phyloP scores from a whole-genome alignment of 2,113 vertebrate species.

The Prolemur simus region DNA sequence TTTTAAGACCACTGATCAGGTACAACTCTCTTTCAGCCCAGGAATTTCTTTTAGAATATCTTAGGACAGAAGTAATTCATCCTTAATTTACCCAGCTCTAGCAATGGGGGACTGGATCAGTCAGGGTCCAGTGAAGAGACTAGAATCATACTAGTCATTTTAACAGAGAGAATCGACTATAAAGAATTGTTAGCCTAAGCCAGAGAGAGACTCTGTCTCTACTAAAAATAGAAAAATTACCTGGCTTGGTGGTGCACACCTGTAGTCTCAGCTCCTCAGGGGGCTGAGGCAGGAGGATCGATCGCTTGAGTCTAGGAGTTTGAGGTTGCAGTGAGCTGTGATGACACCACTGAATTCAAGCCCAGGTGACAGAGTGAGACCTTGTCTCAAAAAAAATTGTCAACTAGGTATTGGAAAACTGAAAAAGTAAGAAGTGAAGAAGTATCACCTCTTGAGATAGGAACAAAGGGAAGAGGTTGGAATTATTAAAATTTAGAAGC shows the following conservation, averaged over 20 bases:
- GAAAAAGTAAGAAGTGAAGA: background rate
- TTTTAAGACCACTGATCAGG: background rate
- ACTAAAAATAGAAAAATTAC: too few species aligned
- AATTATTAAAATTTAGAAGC: background rate
- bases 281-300: too few species aligned
- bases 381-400: background rate
- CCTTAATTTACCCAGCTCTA: background rate
- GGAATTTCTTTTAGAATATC: background rate
- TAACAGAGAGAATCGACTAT: background rate
- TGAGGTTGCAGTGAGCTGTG: too few species aligned
- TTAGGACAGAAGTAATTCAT: background rate
- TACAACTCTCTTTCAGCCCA: background rate
- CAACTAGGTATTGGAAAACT: background rate
- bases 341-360: too few species aligned
- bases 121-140: background rate
- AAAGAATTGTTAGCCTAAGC: background rate
- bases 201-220: too few species aligned
- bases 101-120: background rate
- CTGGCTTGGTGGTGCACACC: too few species aligned
- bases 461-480: background rate
- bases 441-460: background rate
- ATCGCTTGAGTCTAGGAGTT: too few species aligned
- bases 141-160: background rate
- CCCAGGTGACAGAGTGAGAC: too few species aligned
- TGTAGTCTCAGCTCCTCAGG: too few species aligned